Base-by-base conservation (phyloP, 2,797 vertebrate genomes). In the Sciurus carolinensis region DNA sequence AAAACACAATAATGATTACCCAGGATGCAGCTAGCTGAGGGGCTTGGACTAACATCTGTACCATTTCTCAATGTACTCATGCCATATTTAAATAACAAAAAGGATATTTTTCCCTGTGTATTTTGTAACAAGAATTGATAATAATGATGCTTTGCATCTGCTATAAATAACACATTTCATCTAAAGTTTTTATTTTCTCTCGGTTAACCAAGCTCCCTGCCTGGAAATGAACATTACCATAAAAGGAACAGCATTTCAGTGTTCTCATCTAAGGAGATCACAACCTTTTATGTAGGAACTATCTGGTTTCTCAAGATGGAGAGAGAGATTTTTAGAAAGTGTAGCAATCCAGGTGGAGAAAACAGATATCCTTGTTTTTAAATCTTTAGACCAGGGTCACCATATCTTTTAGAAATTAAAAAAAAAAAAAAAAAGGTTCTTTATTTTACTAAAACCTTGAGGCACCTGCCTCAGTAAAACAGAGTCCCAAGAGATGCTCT, bases 51-150 rank as follows among this genome's bases (percentile, higher is more conserved):
- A 91, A 81, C 96, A 97, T 97, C 97, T 97, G 96, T 91, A 90
- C 66, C 73, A 50, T 83, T 89, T 95, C 91, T 89, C 91, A 73
- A 36, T 22, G 96, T 87, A 91, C 76, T 80, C n/a, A 50, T 69
- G 67, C 71, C 76, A 52, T 73, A 96, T 97, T 97, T 97, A 91
- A 97, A 97, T 97, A 95, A 97, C 94, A 95, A 97, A 95, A 90
- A 91, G 85, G 80, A 28, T 77, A 71, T 52, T 94, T 95, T 95
- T 93, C 71, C 52, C 94, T 76, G 82, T 95, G 94, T 95, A 92
- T 93, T 96, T 96, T 95, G 71, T 95, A 95, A 93, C 67, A 95
- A 95, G 94, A 95, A 96, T 91, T 97, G 97, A 96, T 97, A 95
- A 97, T 96, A 95, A 97, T 50, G 88, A 94, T 72, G 94, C 39